Evolutionary conservation across 2,113 vertebrate genomes (phyloP).

Genomic region (Passer domesticus): DNA sequence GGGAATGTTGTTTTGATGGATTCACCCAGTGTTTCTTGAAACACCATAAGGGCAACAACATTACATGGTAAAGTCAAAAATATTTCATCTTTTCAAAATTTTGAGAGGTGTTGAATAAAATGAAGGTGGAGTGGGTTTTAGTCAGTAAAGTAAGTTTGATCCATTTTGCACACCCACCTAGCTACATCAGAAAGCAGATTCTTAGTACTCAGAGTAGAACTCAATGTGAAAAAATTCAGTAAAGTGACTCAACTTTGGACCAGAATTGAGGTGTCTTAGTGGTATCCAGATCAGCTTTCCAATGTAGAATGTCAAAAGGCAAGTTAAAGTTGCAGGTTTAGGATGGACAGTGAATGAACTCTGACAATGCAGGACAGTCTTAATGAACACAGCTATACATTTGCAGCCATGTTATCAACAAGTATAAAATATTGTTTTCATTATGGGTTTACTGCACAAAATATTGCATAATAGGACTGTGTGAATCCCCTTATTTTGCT

Average conservation of each 20-base stretch:
- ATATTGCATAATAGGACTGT: background rate
- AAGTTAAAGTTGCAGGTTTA: background rate
- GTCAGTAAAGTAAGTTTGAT: background rate
- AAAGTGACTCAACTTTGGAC: background rate
- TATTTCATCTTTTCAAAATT: constrained; percentile 7
- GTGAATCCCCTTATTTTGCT: background rate
- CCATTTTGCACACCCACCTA: background rate
- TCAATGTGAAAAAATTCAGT: background rate
- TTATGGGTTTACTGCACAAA: background rate
- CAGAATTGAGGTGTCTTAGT: background rate
- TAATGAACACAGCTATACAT: background rate
- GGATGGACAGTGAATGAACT: background rate
- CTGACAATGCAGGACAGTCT: background rate
- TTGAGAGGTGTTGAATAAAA: constrained; percentile 37
- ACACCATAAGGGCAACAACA: background rate
- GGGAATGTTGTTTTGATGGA: background rate
- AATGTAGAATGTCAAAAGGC: background rate
- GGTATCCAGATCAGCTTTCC: background rate
- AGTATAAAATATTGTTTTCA: background rate
- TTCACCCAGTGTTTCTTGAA: background rate
- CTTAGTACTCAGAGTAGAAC: background rate
- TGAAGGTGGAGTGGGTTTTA: constrained; percentile 38
- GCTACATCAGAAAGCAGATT: background rate
- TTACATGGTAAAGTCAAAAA: background rate
- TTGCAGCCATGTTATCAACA: background rate